Percentiles rank a stretch among this genome's conserved stretches.
These are phyloP conservation scores for Nibea albiflora DNA, from an alignment of 2,113 vertebrate genomes.

Conservation along the genomic window DNA sequence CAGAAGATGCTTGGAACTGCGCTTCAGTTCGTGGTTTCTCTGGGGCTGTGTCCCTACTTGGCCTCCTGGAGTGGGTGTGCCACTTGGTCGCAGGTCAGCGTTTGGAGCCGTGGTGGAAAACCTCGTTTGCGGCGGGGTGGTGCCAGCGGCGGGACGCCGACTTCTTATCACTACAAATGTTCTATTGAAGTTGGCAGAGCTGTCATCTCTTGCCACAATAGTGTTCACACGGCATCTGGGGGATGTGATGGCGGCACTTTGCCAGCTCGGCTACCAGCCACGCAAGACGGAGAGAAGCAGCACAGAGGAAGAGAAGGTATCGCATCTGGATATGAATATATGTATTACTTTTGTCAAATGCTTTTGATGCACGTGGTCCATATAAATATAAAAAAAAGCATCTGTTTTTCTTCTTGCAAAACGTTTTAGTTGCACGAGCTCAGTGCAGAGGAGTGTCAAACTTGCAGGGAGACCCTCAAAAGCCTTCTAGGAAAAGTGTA, in stretches of 20 bases:
- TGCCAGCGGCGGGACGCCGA: conserved; percentile 51
- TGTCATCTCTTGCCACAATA: conserved; percentile 83
- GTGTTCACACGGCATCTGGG: conserved; percentile 90
- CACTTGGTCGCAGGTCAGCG: conserved; percentile 82
- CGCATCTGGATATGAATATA: not conserved
- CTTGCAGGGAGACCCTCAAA: conserved; percentile 82
- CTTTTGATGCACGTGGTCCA: not conserved
- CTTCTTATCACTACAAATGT: conserved; percentile 77
- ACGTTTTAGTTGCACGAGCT: conserved; percentile 77
- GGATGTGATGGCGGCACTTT: conserved; percentile 89
- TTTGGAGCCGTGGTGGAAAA: conserved; percentile 84
- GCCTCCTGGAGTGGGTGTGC: conserved; percentile 87
- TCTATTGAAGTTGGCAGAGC: conserved; percentile 81
- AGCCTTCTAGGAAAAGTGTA: conserved; percentile 89
- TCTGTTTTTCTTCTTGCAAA: not conserved
- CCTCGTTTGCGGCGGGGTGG: conserved; percentile 37
- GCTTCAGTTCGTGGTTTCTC: conserved; percentile 89
- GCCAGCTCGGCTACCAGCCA: conserved; percentile 89
- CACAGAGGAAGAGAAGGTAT: conserved; percentile 70
- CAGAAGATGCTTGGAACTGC: conserved; percentile 84
- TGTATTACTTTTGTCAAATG: not conserved
- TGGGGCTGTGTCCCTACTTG: conserved; percentile 90
- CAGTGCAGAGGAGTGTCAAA: conserved; percentile 81
- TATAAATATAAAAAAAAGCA: not conserved
- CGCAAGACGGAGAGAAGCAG: conserved; percentile 55